Evolutionary conservation across 1,140 invertebrate species (phyloP).

Genomic region (Drosophila serrata): DNA sequence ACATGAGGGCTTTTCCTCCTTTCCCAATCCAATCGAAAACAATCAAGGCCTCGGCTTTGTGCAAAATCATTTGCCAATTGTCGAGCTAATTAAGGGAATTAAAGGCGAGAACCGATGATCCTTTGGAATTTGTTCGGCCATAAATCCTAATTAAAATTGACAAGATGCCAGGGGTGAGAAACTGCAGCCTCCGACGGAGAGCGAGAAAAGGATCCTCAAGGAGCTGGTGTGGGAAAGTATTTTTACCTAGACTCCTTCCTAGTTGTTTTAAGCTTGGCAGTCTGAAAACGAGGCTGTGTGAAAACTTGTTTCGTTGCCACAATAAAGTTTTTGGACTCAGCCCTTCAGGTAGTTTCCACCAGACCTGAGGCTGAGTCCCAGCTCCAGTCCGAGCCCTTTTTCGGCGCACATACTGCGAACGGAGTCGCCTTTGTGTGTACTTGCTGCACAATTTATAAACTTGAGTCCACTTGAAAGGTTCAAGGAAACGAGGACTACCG

Average conservation of each 20-base stretch:
- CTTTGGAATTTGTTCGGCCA: conserved; percentile 49
- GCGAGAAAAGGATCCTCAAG: conserved; percentile 3
- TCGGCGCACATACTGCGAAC: background rate
- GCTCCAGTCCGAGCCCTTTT: conserved; percentile 1
- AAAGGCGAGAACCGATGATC: conserved; percentile 11
- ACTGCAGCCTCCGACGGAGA: conserved; percentile 1
- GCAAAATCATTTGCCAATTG: conserved; percentile 78
- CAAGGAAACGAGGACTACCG: conserved; percentile 61
- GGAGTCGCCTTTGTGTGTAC: conserved; percentile 52
- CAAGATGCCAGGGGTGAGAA: conserved; percentile 49
- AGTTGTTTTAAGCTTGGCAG: conserved; percentile 31
- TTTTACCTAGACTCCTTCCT: conserved; percentile 32
- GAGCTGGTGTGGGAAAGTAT: conserved; percentile 71
- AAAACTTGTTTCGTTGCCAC: conserved; percentile 55
- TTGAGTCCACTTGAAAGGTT: conserved; percentile 84
- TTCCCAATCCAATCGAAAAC: background rate
- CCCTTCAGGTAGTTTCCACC: conserved; percentile 61
- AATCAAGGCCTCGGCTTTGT: conserved; percentile 37
- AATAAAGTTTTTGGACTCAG: conserved; percentile 38
- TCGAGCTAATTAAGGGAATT: conserved; percentile 68
- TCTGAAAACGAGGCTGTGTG: conserved; percentile 6
- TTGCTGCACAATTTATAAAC: conserved; percentile 82
- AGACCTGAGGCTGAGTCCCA: conserved; percentile 45
- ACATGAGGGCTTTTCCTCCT: background rate
- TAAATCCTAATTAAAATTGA: conserved; percentile 81